Evolutionary conservation across 1,140 invertebrate genomes (phyloP), one percentile per base, ranked within the genome.

Genomic region (Diachasma alloeum): DNA sequence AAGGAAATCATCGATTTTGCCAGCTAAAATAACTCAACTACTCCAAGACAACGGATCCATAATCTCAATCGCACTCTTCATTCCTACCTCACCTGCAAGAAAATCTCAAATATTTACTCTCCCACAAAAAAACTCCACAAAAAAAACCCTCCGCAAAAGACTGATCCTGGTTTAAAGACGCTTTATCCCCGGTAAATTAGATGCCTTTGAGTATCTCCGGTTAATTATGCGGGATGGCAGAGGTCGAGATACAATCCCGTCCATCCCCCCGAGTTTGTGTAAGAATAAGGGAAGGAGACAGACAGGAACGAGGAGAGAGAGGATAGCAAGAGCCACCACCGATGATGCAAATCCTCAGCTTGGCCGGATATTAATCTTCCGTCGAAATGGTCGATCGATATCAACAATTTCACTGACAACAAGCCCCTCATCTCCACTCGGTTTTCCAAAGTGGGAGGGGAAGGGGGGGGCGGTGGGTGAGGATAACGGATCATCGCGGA

Each of bases 401-500:
- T 24, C 22, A 48, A 22, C 59, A 39, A 75, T 67, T 75, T 44
- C 63, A 42, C 67, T 70, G 39, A 19, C 42, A 59, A 36, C 36
- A 36, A 63, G 59, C 48, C 48, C 48, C 48, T 8, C 48, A n/a
- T 19, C 13, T 42, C 39, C 10, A 42, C 39, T 13, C 39, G 13
- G 9, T 42, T 42, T 42, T 42, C 39, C 39, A n/a, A 56, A 31
- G 36, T 48, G 39, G 67, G 36, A 8, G 42, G 19, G 19, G 24
- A 24, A 31, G 31, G 31, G 31, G 31, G 31, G 31, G 31, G 31
- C 6, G 31, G 6, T 31, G 31, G 67, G 36, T n/a, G 42, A 37
- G 19, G 37, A 42, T 48, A 39, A 44, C 73, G 68, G 75, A 79
- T 79, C 72, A 79, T 77, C 72, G 67, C 72, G 78, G 68, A 75